Percentiles rank a stretch among this genome's conserved stretches.
These are phyloP conservation scores for Resseliella maxima DNA, from an alignment of 2,888 invertebrate species.

Conservation along the genomic window DNA sequence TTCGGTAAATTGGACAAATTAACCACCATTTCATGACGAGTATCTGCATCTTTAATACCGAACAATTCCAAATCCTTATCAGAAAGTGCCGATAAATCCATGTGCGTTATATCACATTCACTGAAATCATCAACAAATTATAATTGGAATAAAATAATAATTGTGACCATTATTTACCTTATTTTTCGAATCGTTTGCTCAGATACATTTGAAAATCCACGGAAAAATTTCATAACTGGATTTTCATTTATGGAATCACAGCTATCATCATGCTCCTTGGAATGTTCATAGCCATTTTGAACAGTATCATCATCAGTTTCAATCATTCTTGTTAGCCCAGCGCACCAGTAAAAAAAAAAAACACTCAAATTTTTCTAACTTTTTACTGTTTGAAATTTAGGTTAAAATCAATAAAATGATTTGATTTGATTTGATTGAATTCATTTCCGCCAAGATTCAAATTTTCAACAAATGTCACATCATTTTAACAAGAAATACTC, in stretches of 20 bases:
- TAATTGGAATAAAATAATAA: neutral
- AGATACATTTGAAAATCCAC: neutral
- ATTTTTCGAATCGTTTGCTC: neutral
- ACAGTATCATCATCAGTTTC: neutral
- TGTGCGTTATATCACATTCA: neutral
- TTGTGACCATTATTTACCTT: neutral
- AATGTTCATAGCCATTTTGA: neutral
- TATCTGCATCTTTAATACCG: neutral
- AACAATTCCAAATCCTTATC: conserved; percentile 49
- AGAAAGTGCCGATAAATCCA: neutral
- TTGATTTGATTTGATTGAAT: neutral
- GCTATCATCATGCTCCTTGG: neutral
- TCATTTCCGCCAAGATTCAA: neutral
- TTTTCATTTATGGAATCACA: neutral
- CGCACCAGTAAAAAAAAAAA: neutral
- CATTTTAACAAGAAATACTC: too few relatives aligned
- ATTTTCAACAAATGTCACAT: neutral
- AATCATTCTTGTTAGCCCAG: neutral
- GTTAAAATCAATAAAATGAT: neutral
- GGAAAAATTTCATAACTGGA: neutral
- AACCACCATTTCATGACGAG: conserved; percentile 48
- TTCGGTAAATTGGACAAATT: neutral
- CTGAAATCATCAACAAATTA: neutral
- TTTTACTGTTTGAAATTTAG: neutral
- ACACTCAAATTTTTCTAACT: too few relatives aligned